Percentiles rank a stretch among this genome's conserved stretches.
Conservation (phyloP, 2,888 invertebrate species). For the Eupithecia insigniata region DNA sequence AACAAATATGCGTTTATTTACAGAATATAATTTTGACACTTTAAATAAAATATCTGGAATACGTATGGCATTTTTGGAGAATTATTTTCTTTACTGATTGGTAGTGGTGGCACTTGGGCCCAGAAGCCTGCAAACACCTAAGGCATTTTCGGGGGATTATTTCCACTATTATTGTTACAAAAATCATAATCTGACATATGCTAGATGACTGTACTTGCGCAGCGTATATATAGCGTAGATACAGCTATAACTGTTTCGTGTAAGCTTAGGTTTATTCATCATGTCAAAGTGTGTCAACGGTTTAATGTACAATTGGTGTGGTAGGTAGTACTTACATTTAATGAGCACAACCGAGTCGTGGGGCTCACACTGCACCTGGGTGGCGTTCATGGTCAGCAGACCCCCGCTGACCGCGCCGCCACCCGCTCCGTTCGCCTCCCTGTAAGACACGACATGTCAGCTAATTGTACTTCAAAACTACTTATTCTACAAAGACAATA, state of each 20-base stretch:
- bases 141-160: neutral
- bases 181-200: neutral
- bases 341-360: conserved; percentile 89
- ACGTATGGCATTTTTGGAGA: neutral
- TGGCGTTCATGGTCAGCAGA: conserved; percentile 84
- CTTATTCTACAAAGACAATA: neutral
- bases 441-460: conserved; percentile 51
- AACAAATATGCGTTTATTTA: neutral
- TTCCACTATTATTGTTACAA: neutral
- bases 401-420: conserved; percentile 81
- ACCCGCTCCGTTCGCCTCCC: conserved; percentile 80
- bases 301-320: neutral
- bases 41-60: neutral
- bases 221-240: neutral
- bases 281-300: conserved; percentile 17
- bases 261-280: conserved; percentile 26
- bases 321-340: conserved; percentile 85
- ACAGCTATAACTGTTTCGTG: conserved; percentile 3
- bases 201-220: neutral
- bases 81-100: neutral
- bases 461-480: neutral
- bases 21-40: neutral
- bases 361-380: conserved; percentile 87
- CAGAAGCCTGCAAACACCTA: neutral
- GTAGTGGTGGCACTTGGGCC: neutral